These are phyloP conservation scores for Drosophila azteca DNA, from an alignment of 1,140 invertebrate species.

Conservation along the genomic window DNA sequence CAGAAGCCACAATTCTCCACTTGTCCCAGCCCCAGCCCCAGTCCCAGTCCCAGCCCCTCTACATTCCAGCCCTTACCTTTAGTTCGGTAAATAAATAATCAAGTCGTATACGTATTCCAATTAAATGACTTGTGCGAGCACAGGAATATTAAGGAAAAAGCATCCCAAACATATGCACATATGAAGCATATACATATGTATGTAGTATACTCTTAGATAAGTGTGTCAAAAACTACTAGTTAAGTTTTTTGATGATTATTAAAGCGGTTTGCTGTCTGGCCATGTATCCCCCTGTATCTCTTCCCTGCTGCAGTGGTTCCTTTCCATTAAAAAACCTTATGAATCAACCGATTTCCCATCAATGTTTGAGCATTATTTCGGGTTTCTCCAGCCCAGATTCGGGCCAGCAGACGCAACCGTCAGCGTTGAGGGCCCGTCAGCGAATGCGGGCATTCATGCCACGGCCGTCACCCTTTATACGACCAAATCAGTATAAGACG, in stretches of 20 bases:
- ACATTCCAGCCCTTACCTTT: neutral
- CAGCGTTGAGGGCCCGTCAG: constrained; percentile 24
- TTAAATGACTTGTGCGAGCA: constrained; percentile 7
- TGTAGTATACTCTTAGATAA: too few species aligned
- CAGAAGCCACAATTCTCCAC: constrained; percentile 13
- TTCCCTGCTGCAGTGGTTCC: too few species aligned
- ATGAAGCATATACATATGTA: neutral
- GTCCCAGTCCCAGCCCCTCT: neutral
- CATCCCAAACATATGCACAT: too few species aligned
- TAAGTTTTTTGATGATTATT: too few species aligned
- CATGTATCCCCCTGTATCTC: too few species aligned
- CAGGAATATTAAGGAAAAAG: neutral
- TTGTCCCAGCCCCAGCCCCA: neutral
- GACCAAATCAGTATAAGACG: constrained; percentile 11
- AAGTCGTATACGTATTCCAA: neutral
- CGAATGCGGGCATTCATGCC: constrained; percentile 38
- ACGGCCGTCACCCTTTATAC: constrained; percentile 45
- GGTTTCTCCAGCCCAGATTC: too few species aligned
- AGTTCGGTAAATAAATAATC: constrained; percentile 33
- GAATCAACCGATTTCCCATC: too few species aligned
- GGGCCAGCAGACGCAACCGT: constrained; percentile 2
- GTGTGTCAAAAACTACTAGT: neutral
- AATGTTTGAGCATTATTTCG: too few species aligned
- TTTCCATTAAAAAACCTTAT: too few species aligned
- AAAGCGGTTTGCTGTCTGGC: too few species aligned